phyloP scores from a whole-genome alignment of 2,113 vertebrate species.

The Formicarius rufipectus region DNA sequence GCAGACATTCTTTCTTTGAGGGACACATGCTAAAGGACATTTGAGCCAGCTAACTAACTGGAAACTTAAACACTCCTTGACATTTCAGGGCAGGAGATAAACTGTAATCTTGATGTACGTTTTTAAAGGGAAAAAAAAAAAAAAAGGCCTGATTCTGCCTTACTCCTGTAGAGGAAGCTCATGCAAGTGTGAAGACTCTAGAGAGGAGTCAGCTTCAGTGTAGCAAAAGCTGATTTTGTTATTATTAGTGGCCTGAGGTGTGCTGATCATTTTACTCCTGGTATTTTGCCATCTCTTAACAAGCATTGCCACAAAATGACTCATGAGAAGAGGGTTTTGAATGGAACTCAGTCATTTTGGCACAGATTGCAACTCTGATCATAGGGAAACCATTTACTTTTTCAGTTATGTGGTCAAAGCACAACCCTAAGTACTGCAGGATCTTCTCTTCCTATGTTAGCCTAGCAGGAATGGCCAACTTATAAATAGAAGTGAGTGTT shows the following conservation, averaged over 20 bases:
- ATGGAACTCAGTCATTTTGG: constrained; percentile 41
- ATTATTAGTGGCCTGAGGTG: constrained; percentile 47
- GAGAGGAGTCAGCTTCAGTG: not conserved
- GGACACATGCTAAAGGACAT: not conserved
- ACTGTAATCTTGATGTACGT: not conserved
- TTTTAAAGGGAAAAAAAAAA: not conserved
- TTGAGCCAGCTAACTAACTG: not conserved
- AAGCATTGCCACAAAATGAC: constrained; percentile 46
- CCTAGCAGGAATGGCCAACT: not conserved
- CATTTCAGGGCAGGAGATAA: not conserved
- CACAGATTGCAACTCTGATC: constrained; percentile 25
- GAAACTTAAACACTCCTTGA: not conserved
- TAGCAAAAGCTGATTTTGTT: constrained; percentile 38
- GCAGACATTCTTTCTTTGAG: not conserved
- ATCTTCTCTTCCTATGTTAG: not conserved
- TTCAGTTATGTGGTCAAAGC: constrained; percentile 38
- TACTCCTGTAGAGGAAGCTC: not conserved
- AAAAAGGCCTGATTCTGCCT: not conserved
- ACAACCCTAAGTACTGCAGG: constrained; percentile 4
- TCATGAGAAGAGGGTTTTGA: constrained; percentile 42
- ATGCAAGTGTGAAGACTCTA: not conserved
- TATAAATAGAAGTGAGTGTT: constrained; percentile 41
- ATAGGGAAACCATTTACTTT: constrained; percentile 59
- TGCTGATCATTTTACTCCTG: constrained; percentile 44
- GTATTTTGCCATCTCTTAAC: constrained; percentile 50